Evolutionary conservation across 1,140 invertebrate genomes (phyloP).

Genomic region (Drosophila erecta): DNA sequence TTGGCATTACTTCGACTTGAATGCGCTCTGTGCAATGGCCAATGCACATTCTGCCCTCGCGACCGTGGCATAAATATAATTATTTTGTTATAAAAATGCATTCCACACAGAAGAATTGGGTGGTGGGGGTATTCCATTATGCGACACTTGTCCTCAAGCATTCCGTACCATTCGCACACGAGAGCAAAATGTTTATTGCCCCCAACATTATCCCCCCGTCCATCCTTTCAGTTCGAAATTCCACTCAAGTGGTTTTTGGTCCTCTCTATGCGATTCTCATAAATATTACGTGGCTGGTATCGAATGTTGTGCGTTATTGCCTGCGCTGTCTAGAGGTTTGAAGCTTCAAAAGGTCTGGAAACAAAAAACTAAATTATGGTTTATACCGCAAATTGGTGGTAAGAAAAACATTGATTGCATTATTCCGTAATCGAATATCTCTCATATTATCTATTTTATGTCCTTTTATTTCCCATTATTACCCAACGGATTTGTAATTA

Average conservation of each 20-base stretch:
- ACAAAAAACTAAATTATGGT: too few relatives aligned
- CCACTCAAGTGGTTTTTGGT: slow-evolving; percentile 28
- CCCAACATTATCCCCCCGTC: slow-evolving; percentile 8
- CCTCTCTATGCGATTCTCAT: slow-evolving; percentile 37
- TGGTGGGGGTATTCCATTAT: slow-evolving; percentile 12
- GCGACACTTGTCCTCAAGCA: slow-evolving; percentile 53
- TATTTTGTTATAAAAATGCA: slow-evolving; percentile 80
- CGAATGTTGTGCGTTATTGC: not conserved
- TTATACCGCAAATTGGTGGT: too few relatives aligned
- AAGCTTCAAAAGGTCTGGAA: too few relatives aligned
- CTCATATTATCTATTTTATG: not conserved
- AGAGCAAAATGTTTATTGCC: slow-evolving; percentile 49
- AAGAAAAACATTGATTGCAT: not conserved
- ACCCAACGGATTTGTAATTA: too few relatives aligned
- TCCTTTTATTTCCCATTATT: not conserved
- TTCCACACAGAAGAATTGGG: slow-evolving; percentile 30
- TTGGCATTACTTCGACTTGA: slow-evolving; percentile 72
- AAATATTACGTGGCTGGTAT: slow-evolving; percentile 22
- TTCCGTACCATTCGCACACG: slow-evolving; percentile 22
- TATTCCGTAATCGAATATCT: not conserved
- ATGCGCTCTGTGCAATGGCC: slow-evolving; percentile 52
- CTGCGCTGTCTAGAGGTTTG: too few relatives aligned
- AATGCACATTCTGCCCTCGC: slow-evolving; percentile 19
- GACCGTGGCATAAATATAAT: slow-evolving; percentile 71
- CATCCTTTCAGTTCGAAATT: not conserved